A percentile compares a stretch with the other conserved stretches of the same genome.
Conservation (phyloP, 1,140 invertebrate species). For the Zaprionus vittiger region DNA sequence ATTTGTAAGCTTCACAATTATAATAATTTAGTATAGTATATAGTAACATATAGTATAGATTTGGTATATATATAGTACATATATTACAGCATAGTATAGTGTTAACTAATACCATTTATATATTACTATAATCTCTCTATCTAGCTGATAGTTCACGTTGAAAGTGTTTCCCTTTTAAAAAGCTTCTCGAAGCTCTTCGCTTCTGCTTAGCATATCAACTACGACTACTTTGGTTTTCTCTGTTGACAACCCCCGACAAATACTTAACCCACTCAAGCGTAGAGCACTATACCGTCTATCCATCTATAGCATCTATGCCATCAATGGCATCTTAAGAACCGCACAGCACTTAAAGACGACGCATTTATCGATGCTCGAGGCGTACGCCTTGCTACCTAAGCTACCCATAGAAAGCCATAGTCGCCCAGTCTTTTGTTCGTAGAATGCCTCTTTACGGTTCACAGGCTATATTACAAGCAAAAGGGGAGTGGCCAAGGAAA, state of each 20-base stretch:
- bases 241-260: slow-evolving; percentile 62
- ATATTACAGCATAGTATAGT: no score
- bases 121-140: no score
- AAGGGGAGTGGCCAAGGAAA: neutral
- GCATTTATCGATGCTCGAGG: slow-evolving; percentile 71
- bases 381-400: slow-evolving; percentile 19
- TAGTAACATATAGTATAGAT: no score
- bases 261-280: slow-evolving; percentile 68
- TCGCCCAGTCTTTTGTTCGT: slow-evolving; percentile 59
- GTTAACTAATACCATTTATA: no score
- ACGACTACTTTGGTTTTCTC: slow-evolving; percentile 1
- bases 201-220: slow-evolving; percentile 4
- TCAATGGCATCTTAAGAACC: slow-evolving; percentile 33
- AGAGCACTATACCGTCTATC: slow-evolving; percentile 4
- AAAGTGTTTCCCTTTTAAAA: neutral
- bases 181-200: neutral
- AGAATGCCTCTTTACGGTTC: slow-evolving; percentile 64
- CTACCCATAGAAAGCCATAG: slow-evolving; percentile 24
- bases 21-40: no score
- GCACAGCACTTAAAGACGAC: slow-evolving; percentile 49
- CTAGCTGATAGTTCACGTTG: neutral
- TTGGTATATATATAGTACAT: no score
- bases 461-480: slow-evolving; percentile 38
- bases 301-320: slow-evolving; percentile 9
- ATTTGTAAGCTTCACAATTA: no score